A percentile compares a stretch with the other conserved stretches of the same genome.
Evolutionary conservation across 2,113 vertebrate species (phyloP).

Genomic region (Castor canadensis): DNA sequence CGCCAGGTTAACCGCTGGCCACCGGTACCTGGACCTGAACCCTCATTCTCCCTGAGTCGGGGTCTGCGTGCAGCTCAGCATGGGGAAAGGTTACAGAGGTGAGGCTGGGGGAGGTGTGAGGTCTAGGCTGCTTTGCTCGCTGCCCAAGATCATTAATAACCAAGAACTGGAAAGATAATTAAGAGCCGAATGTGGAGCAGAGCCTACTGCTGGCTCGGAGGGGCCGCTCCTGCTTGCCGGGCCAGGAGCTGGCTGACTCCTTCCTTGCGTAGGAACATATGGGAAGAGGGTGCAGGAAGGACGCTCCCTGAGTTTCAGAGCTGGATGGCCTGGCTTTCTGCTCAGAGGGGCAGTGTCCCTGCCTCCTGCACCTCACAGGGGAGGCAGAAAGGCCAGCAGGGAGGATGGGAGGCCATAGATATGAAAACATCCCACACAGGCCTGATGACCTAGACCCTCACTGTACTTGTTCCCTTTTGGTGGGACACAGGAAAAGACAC

Average conservation of each 20-base stretch:
- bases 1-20: background rate
- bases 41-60: background rate
- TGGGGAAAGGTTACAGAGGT: background rate
- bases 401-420: background rate
- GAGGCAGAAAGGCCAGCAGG: background rate
- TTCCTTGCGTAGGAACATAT: conserved; percentile 24
- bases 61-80: background rate
- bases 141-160: conserved; percentile 67
- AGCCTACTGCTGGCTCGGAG: conserved; percentile 48
- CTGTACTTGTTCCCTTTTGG: background rate
- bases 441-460: background rate
- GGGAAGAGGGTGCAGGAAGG: background rate
- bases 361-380: background rate
- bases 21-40: background rate
- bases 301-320: background rate
- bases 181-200: conserved; percentile 38
- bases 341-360: fast-evolving
- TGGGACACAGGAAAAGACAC: background rate
- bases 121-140: background rate
- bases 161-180: conserved; percentile 61
- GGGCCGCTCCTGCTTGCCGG: background rate
- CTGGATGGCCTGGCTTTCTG: background rate
- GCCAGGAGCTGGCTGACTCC: background rate
- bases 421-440: background rate
- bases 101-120: background rate